Evolutionary conservation across 2,797 vertebrate species (phyloP).

Genomic region (Lagocephalus sceleratus): DNA sequence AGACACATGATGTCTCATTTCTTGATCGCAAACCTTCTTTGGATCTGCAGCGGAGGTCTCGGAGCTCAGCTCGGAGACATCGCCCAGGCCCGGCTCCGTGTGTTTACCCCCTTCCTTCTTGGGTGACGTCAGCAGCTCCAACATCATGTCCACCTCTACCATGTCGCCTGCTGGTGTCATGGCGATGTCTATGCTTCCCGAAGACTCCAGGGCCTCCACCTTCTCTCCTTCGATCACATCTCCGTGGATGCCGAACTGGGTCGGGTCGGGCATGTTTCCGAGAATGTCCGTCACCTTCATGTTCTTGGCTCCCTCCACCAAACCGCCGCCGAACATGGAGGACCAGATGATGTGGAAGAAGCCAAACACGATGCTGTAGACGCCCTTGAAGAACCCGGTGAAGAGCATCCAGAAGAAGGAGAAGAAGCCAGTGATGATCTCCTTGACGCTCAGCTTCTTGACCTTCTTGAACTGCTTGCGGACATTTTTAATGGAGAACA

Average conservation of each 20-base stretch:
- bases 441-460: slow-evolving; percentile 87
- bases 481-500: slow-evolving; percentile 82
- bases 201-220: slow-evolving; percentile 77
- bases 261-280: slow-evolving; percentile 98
- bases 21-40: slow-evolving; percentile 60
- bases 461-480: slow-evolving; percentile 87
- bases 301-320: slow-evolving; percentile 97
- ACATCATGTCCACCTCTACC: slow-evolving; percentile 79
- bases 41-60: slow-evolving; percentile 56
- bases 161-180: slow-evolving; percentile 80
- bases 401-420: slow-evolving; percentile 93
- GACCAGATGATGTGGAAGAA: slow-evolving; percentile 94
- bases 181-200: slow-evolving; percentile 73
- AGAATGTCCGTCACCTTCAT: slow-evolving; percentile 98
- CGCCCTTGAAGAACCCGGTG: slow-evolving; percentile 85
- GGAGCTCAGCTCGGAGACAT: slow-evolving; percentile 80
- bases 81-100: slow-evolving; percentile 89
- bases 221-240: slow-evolving; percentile 87
- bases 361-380: slow-evolving; percentile 86
- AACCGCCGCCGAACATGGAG: slow-evolving; percentile 93
- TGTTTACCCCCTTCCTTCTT: slow-evolving; percentile 91
- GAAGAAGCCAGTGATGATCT: slow-evolving; percentile 87
- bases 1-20: no score
- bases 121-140: slow-evolving; percentile 82
- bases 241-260: slow-evolving; percentile 95